Evolutionary conservation across 2,113 vertebrate species (phyloP).

Genomic region (Nyctibius bracteatus): DNA sequence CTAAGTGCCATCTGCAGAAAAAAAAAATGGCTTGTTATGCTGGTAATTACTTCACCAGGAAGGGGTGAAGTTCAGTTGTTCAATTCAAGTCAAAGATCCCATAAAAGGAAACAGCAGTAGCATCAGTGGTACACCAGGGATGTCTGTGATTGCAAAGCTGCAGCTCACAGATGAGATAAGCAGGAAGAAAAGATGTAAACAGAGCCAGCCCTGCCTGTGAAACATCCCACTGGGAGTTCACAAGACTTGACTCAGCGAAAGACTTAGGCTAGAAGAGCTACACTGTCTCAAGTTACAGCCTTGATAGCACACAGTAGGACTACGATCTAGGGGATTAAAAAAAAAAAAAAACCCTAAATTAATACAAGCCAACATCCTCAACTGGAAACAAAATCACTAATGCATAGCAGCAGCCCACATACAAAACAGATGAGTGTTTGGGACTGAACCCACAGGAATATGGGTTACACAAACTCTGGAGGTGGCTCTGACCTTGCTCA

Average conservation of each 20-base stretch:
- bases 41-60: conserved; percentile 65
- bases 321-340: not conserved
- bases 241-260: conserved; percentile 2
- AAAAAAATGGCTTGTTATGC: conserved; percentile 47
- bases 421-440: not conserved
- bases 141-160: conserved; percentile 9
- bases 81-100: conserved; percentile 48
- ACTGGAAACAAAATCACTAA: not conserved
- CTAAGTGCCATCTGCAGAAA: conserved; percentile 29
- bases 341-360: not conserved
- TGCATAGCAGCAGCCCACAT: not conserved
- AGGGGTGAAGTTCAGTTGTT: conserved; percentile 51
- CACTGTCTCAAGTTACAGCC: not conserved
- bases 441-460: not conserved
- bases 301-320: not conserved
- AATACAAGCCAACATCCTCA: not conserved
- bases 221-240: not conserved
- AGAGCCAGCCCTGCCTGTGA: not conserved
- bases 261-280: not conserved
- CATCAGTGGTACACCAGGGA: conserved; percentile 19
- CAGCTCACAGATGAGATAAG: conserved; percentile 11
- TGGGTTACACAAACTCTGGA: not conserved
- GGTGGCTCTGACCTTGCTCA: not conserved
- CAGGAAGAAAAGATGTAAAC: not conserved
- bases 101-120: conserved; percentile 44